Conservation (phyloP, 2,888 invertebrate genomes). For the Aquatica leii region DNA sequence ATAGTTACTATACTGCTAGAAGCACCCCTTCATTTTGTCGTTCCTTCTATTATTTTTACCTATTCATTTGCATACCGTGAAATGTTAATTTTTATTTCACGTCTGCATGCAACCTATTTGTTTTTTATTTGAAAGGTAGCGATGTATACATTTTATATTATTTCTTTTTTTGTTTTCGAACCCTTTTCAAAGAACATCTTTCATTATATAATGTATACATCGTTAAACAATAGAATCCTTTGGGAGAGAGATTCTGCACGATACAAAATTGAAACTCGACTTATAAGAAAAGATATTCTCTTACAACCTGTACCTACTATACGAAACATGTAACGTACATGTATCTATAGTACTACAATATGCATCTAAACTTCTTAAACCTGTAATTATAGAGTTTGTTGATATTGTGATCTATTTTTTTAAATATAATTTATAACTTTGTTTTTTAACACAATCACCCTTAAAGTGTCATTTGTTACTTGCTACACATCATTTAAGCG, state of each 20-base stretch:
- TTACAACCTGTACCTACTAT: not conserved
- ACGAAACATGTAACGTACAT: too few species aligned
- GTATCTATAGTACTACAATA: too few species aligned
- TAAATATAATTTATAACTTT: too few species aligned
- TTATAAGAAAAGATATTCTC: constrained; percentile 10
- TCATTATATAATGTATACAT: constrained; percentile 47
- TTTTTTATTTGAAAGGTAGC: constrained; percentile 42
- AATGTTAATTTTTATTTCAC: constrained; percentile 52
- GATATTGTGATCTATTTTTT: too few species aligned
- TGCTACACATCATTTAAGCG: too few species aligned
- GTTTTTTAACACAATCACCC: too few species aligned
- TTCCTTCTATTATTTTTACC: constrained; percentile 52
- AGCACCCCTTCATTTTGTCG: constrained; percentile 40
- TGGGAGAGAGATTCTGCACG: constrained; percentile 38
- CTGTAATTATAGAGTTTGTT: too few species aligned
- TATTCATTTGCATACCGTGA: constrained; percentile 52
- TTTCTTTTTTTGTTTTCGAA: constrained; percentile 45
- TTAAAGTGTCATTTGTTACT: too few species aligned
- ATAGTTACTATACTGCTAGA: constrained; percentile 32
- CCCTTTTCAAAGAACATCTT: constrained; percentile 48
- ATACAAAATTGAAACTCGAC: constrained; percentile 22
- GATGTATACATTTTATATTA: constrained; percentile 46
- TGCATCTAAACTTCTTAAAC: too few species aligned
- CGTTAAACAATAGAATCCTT: constrained; percentile 45
- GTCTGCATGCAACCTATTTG: constrained; percentile 49